Evolutionary conservation across 2,888 invertebrate genomes (phyloP).

Genomic region (Argynnis bischoffii): DNA sequence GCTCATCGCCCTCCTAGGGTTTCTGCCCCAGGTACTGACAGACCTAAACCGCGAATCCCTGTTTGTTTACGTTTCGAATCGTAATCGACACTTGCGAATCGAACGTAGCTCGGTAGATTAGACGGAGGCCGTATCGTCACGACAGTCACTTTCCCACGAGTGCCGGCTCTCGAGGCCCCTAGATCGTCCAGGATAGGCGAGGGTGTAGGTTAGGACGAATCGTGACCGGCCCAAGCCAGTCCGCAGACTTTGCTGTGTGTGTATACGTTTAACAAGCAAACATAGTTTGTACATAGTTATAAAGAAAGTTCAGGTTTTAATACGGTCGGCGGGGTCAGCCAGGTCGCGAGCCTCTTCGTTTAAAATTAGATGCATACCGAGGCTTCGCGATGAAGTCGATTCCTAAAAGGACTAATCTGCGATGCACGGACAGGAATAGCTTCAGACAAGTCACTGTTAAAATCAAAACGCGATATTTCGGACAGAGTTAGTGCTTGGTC

Average conservation of each 20-base stretch:
- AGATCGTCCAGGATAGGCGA: constrained; percentile 75
- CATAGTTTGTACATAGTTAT: constrained; percentile 77
- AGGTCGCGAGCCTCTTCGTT: constrained; percentile 80
- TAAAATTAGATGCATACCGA: constrained; percentile 82
- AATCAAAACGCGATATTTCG: constrained; percentile 70
- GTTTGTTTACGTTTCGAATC: constrained; percentile 59
- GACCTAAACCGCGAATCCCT: constrained; percentile 67
- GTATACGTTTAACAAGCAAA: constrained; percentile 77
- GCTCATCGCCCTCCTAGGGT: constrained; percentile 81
- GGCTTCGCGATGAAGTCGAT: constrained; percentile 64
- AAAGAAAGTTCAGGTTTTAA: constrained; percentile 82
- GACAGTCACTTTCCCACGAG: constrained; percentile 77
- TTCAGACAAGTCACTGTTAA: constrained; percentile 59
- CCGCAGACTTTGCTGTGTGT: constrained; percentile 68
- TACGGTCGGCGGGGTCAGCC: constrained; percentile 77
- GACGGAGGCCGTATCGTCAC: constrained; percentile 55
- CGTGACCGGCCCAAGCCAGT: constrained; percentile 72
- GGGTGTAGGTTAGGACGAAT: constrained; percentile 69
- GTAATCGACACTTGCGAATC: constrained; percentile 42
- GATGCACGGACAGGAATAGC: constrained; percentile 71
- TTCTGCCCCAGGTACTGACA: constrained; percentile 79
- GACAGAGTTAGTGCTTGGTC: constrained; percentile 75
- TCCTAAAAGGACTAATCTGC: constrained; percentile 65
- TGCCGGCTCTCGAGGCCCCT: constrained; percentile 49
- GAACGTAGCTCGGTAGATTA: constrained; percentile 41